A percentile compares a stretch with the other conserved stretches of the same genome.
Evolutionary conservation across 2,113 vertebrate species (phyloP).

Genomic region (Phaethornis superciliosus): DNA sequence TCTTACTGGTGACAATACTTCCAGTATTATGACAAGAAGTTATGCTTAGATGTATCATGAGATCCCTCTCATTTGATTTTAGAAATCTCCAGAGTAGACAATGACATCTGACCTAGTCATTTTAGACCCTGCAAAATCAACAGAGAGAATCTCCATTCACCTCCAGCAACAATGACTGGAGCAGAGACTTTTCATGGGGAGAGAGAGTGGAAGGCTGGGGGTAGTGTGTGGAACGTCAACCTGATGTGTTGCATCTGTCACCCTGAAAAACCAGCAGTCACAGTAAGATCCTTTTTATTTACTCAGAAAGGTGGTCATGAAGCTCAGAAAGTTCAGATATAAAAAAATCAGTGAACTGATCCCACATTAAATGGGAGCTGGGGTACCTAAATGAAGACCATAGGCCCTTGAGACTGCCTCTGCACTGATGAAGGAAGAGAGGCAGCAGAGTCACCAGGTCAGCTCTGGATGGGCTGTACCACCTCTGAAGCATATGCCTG

Average conservation of each 20-base stretch:
- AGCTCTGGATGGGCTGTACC: neutral
- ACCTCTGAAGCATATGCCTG: neutral
- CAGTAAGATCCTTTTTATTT: neutral
- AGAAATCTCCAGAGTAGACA: neutral
- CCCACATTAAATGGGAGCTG: neutral
- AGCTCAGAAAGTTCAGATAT: neutral
- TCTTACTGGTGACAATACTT: neutral
- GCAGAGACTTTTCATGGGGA: neutral
- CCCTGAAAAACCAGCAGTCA: neutral
- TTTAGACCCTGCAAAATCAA: neutral
- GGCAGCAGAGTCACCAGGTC: neutral
- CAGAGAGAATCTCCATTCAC: neutral
- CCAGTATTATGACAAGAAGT: neutral
- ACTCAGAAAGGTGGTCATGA: neutral
- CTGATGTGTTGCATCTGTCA: neutral
- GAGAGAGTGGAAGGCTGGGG: too few species aligned
- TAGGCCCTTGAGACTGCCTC: neutral
- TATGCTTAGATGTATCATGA: neutral
- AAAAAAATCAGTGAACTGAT: neutral
- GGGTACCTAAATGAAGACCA: neutral
- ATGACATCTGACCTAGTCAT: neutral
- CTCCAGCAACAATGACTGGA: neutral
- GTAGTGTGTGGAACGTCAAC: neutral
- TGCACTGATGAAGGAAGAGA: neutral
- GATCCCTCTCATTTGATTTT: neutral